Base-by-base conservation (phyloP, 2,888 invertebrate genomes). In the Brenthis hecate region DNA sequence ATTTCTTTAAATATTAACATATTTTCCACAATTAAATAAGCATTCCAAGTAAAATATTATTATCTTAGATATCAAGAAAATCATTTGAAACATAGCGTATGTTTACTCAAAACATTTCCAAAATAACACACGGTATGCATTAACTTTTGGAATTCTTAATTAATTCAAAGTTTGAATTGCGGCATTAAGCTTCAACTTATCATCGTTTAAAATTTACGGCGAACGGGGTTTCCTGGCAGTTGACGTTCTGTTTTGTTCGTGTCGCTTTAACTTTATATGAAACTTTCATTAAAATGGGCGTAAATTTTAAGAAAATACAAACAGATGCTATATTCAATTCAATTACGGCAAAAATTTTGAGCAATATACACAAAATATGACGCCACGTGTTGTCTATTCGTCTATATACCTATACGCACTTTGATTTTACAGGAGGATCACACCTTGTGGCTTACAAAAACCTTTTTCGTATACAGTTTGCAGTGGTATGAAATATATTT, bases 81-180 rank as follows among this genome's bases (percentile, higher is more conserved):
- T 19, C 50, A 66, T 57, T 58, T 47, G 43, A 43, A 66, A 51
- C 51, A 53, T 13, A 53, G 36, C 54, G 54, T 48, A 60, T 55
- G 19, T 55, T 61, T 13, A 8, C 48, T 66, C 50, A 36, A 19
- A 58, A 58, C 16, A 60, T 60, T 50, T 50, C 36, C 57, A 60
- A 66, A 66, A 60, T 66, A 66, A 66, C 60, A 66, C 60, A 66
- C 28, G 60, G 50, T 28, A 66, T 83, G 81, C 80, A 81, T 81
- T 81, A 80, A 82, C 82, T 81, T 80, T 78, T 80, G 79, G 80
- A 83, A 85, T 85, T 87, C 82, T 81, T 86, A 85, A 85, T 87
- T 83, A 86, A 87, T 87, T 84, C 85, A 82, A 85, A 87, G 85
- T 86, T 87, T 83, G 84, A 88, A 89, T 87, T 88, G 83, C 83